Conservation (phyloP, 2,113 vertebrate genomes). For the Scomber scombrus region DNA sequence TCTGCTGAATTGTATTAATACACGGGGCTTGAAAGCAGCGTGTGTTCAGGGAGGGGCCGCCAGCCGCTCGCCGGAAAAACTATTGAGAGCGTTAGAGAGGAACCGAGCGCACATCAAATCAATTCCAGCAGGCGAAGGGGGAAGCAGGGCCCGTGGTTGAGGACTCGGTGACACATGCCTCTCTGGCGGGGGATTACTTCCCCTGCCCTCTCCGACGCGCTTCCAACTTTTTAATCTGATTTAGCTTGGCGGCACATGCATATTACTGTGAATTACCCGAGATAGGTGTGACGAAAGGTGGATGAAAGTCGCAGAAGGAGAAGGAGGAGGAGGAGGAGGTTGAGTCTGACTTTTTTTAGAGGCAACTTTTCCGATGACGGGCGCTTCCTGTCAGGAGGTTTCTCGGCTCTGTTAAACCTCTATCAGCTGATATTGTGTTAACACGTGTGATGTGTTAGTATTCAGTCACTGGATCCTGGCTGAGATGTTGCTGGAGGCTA, state of each 20-base stretch:
- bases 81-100: slow-evolving; percentile 56
- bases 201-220: slow-evolving; percentile 39
- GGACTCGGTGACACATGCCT: slow-evolving; percentile 65
- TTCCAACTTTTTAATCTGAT: slow-evolving; percentile 71
- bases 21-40: slow-evolving; percentile 48
- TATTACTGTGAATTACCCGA: slow-evolving; percentile 63
- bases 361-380: slow-evolving; percentile 44
- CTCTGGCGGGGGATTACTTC: slow-evolving; percentile 63
- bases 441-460: slow-evolving; percentile 54
- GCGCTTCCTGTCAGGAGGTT: slow-evolving; percentile 12
- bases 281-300: slow-evolving; percentile 66
- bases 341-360: slow-evolving; percentile 31
- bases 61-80: slow-evolving; percentile 25
- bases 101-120: slow-evolving; percentile 72
- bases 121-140: slow-evolving; percentile 61
- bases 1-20: slow-evolving; percentile 70
- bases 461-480: slow-evolving; percentile 28
- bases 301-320: slow-evolving; percentile 25
- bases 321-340: slow-evolving; percentile 17
- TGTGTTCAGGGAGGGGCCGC: slow-evolving; percentile 42
- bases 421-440: slow-evolving; percentile 41
- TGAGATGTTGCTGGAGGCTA: slow-evolving; percentile 43
- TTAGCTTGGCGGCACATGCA: slow-evolving; percentile 56
- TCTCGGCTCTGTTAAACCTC: slow-evolving; percentile 1
- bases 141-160: slow-evolving; percentile 37